Percentiles rank a stretch among this genome's conserved stretches.
phyloP scores from a whole-genome alignment of 2,888 invertebrate genomes.

The Noctua janthe region DNA sequence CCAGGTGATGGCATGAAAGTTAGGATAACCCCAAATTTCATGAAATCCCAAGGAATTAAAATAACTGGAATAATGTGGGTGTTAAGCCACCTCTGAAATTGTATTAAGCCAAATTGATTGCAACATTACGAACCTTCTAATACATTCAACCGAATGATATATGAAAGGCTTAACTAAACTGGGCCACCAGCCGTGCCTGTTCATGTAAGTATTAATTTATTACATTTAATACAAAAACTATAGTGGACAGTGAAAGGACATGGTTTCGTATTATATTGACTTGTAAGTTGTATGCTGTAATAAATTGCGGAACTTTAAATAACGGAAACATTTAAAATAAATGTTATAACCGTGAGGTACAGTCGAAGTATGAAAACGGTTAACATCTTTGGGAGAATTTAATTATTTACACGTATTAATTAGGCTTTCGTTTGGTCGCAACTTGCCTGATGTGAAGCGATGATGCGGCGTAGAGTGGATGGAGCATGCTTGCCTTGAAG shows the following conservation, averaged over 20 bases:
- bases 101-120: background rate
- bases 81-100: background rate
- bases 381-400: background rate
- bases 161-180: conserved; percentile 27
- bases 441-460: background rate
- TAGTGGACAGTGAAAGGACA: conserved; percentile 69
- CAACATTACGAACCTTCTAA: conserved; percentile 1
- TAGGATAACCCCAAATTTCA: background rate
- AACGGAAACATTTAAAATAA: background rate
- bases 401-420: background rate
- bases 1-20: background rate
- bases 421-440: background rate
- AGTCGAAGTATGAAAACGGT: background rate
- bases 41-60: background rate
- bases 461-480: background rate
- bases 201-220: conserved; percentile 33
- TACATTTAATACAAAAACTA: conserved; percentile 46
- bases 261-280: conserved; percentile 60
- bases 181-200: conserved; percentile 21
- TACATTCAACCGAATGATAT: conserved; percentile 33
- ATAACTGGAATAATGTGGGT: background rate
- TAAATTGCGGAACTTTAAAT: conserved; percentile 46
- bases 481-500: background rate
- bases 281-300: conserved; percentile 44
- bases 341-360: background rate